phyloP scores from a whole-genome alignment of 2,113 vertebrate genomes.

The Alosa alosa region DNA sequence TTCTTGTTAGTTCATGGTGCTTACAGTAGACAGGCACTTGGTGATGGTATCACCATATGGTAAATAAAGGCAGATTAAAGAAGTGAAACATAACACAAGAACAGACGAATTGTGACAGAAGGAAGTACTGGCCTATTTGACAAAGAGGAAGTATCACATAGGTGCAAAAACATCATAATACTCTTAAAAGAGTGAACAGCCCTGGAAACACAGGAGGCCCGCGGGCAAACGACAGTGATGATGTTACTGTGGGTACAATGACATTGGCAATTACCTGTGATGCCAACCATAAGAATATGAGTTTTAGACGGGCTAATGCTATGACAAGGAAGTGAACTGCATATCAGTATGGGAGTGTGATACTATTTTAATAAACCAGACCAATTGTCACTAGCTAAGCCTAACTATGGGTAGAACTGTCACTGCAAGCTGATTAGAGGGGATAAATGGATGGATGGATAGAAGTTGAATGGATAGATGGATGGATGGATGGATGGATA shows the following conservation, averaged over 20 bases:
- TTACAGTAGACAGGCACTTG: background rate
- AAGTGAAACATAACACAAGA: background rate
- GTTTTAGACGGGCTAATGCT: background rate
- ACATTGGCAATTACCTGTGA: background rate
- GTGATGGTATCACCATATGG: background rate
- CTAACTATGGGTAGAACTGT: background rate
- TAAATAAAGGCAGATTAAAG: background rate
- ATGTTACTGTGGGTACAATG: background rate
- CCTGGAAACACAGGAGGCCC: background rate
- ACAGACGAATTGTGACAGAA: background rate
- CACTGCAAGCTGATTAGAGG: background rate
- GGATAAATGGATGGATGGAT: background rate
- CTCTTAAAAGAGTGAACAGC: background rate
- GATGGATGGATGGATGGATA: background rate
- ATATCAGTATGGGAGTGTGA: background rate
- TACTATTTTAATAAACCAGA: background rate
- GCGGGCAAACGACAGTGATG: background rate
- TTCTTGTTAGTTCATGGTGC: background rate
- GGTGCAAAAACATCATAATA: background rate
- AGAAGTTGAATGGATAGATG: background rate
- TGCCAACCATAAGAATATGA: background rate
- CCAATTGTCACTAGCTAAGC: background rate
- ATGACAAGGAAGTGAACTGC: background rate
- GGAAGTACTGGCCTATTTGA: background rate
- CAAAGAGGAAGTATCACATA: background rate